Evolutionary conservation across 2,888 invertebrate genomes (phyloP), one percentile per base, ranked within the genome.

Genomic region (Apocheima hispidaria): DNA sequence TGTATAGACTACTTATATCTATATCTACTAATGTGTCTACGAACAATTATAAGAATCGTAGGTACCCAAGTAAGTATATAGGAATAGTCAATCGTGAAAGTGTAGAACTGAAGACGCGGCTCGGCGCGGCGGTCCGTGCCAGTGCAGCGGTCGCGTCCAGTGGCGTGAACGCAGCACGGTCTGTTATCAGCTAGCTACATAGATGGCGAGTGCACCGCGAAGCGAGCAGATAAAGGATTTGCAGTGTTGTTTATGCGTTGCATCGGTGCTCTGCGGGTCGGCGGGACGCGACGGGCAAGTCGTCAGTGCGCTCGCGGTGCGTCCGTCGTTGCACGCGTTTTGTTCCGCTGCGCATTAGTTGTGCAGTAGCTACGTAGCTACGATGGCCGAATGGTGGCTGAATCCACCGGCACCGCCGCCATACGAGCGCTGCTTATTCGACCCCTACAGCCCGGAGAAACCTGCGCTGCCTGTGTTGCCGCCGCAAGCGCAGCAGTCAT

Each of bases 171-270:
- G 54, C 60, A 43, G 71, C 74, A 67, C 68, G 63, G 75, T 70
- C 63, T 54, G 73, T 86, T 86, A 86, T 84, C 86, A 86, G 80
- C 77, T 79, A 81, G 74, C 78, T 72, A 80, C 75, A 78, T 81
- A 76, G 67, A 74, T 77, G 67, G 60, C 68, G 75, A 76, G 61
- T 68, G 78, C 75, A 72, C 69, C 70, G 70, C 71, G 71, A 72
- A 72, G 75, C 77, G 72, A 74, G 68, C 77, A 83, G 85, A 87
- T 88, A 88, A 87, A 86, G 86, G 84, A 86, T 86, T 88, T 83
- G 89, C 87, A 86, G 82, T 85, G 36, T 86, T 86, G 87, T 87
- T 88, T 83, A 84, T 83, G 82, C 82, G 81, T 83, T 81, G 83
- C 80, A 81, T 77, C 78, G 83, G 77, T 57, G 63, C 30, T 54